phyloP scores from a whole-genome alignment of 2,888 invertebrate genomes.

The Pedicia rivosa region DNA sequence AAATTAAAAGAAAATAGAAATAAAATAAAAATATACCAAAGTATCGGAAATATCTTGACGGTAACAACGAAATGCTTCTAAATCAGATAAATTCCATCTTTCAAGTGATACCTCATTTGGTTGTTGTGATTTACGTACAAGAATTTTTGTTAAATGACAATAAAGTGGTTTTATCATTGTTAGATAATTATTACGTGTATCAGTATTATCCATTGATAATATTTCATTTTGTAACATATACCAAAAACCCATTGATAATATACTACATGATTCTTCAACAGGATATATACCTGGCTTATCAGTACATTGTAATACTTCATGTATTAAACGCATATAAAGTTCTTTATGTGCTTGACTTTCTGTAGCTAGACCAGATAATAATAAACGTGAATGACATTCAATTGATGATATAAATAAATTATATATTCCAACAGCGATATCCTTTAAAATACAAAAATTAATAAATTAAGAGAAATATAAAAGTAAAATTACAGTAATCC shows the following conservation, averaged over 20 bases:
- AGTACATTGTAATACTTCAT: constrained; percentile 62
- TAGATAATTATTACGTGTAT: constrained; percentile 23
- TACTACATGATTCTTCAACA: constrained; percentile 73
- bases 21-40: constrained; percentile 37
- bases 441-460: constrained; percentile 26
- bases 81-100: constrained; percentile 56
- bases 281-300: constrained; percentile 71
- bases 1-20: no score
- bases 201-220: constrained; percentile 22
- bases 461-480: constrained; percentile 2
- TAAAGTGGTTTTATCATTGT: constrained; percentile 59
- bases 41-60: constrained; percentile 76
- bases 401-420: constrained; percentile 51
- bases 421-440: constrained; percentile 49
- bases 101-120: constrained; percentile 43
- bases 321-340: constrained; percentile 44
- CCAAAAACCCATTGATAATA: constrained; percentile 80
- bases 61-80: constrained; percentile 74
- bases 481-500: not conserved
- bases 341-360: constrained; percentile 33
- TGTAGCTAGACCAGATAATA: constrained; percentile 26
- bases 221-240: constrained; percentile 58
- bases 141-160: constrained; percentile 54
- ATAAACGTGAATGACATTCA: constrained; percentile 47
- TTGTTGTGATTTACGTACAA: constrained; percentile 65